phyloP scores from a whole-genome alignment of 2,113 vertebrate genomes.

The Pseudopipra pipra region DNA sequence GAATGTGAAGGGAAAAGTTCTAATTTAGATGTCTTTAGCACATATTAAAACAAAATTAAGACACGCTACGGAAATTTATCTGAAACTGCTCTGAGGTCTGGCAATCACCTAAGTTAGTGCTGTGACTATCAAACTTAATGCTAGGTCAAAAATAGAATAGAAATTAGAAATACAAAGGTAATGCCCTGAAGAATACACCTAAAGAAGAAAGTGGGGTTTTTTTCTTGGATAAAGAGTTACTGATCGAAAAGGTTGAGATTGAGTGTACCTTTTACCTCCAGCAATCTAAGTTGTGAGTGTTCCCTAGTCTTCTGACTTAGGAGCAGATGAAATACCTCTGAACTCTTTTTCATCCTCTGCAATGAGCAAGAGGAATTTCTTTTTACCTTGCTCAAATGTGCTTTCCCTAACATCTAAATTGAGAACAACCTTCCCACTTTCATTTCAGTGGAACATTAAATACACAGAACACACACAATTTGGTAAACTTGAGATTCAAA shows the following conservation, averaged over 20 bases:
- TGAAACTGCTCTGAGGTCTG: not conserved
- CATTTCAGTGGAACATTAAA: not conserved
- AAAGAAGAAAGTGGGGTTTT: not conserved
- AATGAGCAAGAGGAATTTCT: not conserved
- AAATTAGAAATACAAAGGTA: not conserved
- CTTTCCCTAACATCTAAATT: not conserved
- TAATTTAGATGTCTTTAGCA: not conserved
- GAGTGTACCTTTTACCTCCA: not conserved
- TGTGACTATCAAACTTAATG: not conserved
- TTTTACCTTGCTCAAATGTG: not conserved
- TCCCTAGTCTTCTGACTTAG: not conserved
- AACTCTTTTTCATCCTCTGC: not conserved
- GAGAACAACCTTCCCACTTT: not conserved
- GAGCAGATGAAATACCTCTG: not conserved
- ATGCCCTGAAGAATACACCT: not conserved
- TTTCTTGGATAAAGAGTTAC: not conserved
- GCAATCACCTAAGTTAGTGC: not conserved
- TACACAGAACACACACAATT: not conserved
- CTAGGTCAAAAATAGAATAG: not conserved
- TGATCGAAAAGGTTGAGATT: not conserved
- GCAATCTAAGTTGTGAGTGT: not conserved
- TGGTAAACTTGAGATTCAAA: not conserved
- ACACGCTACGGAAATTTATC: not conserved
- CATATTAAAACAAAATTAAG: not conserved
- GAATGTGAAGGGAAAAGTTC: conserved; percentile 3